Base-by-base conservation (phyloP, 2,797 vertebrate genomes). In the Calcarius lapponicus region DNA sequence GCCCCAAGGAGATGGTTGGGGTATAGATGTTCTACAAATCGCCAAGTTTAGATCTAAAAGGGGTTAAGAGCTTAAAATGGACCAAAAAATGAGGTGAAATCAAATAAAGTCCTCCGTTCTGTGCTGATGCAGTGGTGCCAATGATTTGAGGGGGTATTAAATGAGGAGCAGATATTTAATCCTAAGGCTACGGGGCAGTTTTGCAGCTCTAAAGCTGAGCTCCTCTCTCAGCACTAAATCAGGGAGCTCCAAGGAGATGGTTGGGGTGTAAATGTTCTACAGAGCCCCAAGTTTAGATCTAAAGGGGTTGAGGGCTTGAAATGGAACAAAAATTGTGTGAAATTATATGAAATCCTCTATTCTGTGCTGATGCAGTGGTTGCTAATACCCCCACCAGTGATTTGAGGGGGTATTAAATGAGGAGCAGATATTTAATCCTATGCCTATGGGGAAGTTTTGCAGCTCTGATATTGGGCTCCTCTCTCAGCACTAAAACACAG, bases 101-200 rank as follows among this genome's bases (percentile, higher is more conserved):
- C 29, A 45, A 81, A 36, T 29, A 8, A 57, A 72, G 71, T 22
- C 15, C 65, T 56, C 16, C 4, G 1, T 19, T 57, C 47, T 43
- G 31, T n/a, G 90, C 85, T 93, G 96, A 96, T 97, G 96, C 93
- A 97, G 78, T 90, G 91, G 97, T 97, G 97, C 96, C 9, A 21
- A 26, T 31, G 11, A 31, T 57, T 58, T 18, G 22, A 61, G 57
- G 31, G 19, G n/a, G 17, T 20, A 25, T 34, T 24, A 20, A 67
- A 32, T 32, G 9, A 18, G 34, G 20, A 60, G 71, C n/a, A 80
- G 74, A 57, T 24, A 36, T 24, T 67, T 9, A 14, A 19, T 60
- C 38, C 6, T 2, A 8, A 1, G 10, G 69, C 71, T 11, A 9
- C 2, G 1, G 61, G 75, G 61, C 28, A 72, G 8, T 11, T 12